phyloP scores from a whole-genome alignment of 2,888 invertebrate species.

The Protonemura montana region DNA sequence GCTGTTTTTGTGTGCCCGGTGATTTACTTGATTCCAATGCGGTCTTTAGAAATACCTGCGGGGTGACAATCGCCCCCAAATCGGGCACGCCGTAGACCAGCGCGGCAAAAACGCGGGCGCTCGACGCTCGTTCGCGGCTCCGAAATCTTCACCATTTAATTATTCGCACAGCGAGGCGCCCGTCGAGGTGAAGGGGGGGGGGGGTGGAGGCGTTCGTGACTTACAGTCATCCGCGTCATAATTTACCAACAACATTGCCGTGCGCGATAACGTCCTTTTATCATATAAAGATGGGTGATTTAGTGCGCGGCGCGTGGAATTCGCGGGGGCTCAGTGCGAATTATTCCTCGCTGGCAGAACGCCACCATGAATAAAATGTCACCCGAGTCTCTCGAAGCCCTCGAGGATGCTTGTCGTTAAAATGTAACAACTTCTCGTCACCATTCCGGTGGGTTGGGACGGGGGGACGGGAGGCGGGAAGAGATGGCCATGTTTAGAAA shows the following conservation, averaged over 20 bases:
- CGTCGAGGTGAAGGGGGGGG: neutral
- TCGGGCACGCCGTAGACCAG: neutral
- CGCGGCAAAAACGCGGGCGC: conserved; percentile 8
- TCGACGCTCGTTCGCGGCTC: neutral
- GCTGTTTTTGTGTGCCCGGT: conserved; percentile 20
- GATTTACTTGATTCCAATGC: conserved; percentile 29
- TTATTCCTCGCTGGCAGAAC: neutral
- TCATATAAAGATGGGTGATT: conserved; percentile 12
- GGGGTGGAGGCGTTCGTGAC: neutral
- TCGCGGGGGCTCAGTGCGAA: neutral
- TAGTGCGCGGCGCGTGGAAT: neutral
- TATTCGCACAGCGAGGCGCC: neutral
- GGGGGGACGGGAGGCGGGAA: no score
- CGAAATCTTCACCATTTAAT: neutral
- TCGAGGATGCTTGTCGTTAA: neutral
- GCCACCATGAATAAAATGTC: conserved; percentile 12
- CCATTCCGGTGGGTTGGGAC: neutral
- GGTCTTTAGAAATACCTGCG: conserved; percentile 35
- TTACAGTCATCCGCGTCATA: neutral
- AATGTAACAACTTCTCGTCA: conserved; percentile 12
- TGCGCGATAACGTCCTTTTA: neutral
- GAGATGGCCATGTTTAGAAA: conserved; percentile 9
- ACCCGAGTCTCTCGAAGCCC: neutral
- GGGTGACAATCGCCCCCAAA: neutral
- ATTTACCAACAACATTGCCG: conserved; percentile 1